Evolutionary conservation across 2,888 invertebrate species (phyloP).

Genomic region (Pachydiplax longipennis): DNA sequence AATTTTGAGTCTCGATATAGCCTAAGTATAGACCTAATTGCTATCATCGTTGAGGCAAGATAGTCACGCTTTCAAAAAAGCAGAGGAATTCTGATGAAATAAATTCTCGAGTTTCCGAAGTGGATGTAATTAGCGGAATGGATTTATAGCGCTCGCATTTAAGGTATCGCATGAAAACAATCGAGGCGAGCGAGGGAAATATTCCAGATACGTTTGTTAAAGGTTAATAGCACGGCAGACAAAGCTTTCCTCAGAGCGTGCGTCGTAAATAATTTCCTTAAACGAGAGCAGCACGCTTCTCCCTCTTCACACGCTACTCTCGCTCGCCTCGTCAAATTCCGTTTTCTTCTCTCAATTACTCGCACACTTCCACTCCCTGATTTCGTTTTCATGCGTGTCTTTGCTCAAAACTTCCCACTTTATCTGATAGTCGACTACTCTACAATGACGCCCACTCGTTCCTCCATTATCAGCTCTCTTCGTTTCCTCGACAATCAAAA

Average conservation of each 20-base stretch:
- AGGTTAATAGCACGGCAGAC: neutral
- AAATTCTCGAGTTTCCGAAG: too few relatives aligned
- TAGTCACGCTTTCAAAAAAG: too few relatives aligned
- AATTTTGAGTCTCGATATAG: too few relatives aligned
- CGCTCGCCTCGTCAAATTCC: neutral
- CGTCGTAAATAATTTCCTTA: neutral
- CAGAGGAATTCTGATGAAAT: too few relatives aligned
- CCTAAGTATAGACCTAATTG: too few relatives aligned
- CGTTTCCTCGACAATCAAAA: neutral
- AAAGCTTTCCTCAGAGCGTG: neutral
- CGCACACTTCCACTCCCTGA: neutral
- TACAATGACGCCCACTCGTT: neutral
- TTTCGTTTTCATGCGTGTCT: neutral
- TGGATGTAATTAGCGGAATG: too few relatives aligned
- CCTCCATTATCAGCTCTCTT: neutral
- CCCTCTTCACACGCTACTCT: neutral
- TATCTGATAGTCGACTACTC: neutral
- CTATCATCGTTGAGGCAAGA: too few relatives aligned
- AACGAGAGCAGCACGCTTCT: neutral
- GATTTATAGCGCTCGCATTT: too few relatives aligned
- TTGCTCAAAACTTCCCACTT: neutral
- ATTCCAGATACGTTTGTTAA: neutral
- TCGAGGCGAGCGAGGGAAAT: too few relatives aligned
- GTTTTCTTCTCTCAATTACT: neutral
- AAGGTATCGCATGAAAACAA: too few relatives aligned